Base-by-base conservation (phyloP, 2,888 invertebrate genomes). In the Eupithecia inturbata region DNA sequence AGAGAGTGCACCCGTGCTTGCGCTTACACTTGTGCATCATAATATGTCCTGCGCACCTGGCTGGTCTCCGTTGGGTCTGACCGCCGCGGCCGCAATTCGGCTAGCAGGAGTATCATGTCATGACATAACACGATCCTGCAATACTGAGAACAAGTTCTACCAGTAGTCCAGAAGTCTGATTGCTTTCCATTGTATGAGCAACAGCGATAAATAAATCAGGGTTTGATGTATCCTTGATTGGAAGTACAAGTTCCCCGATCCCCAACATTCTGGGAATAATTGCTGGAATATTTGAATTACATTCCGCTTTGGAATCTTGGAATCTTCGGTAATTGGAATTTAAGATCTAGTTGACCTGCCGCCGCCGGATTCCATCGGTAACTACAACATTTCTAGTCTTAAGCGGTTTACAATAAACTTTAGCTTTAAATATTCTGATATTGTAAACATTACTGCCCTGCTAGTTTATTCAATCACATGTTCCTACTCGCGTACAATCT, bases 261-360 rank as follows among this genome's bases (percentile, higher is more conserved):
- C 28, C 28, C 31, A 31, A 62, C 12, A 31, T 62, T 62, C 62
- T 28, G 31, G 31, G 33, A 31, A 64, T 36, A 33, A 36, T 64
- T 64, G 19, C n/a, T 36, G n/a, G 36, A 64, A 64, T 64, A 64
- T 36, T 64, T 36, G n/a, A 64, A 64, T 64, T n/a, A 64, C 31
- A 64, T 64, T 64, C 64, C 64, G 36, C 31, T 36, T 36, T 31
- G 64, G 28, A 53, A 53, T 22, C 7, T 31, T 12, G 62, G 31
- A 62, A 62, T 57, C 26, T 57, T 57, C 14, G 57, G 22, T 57
- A 57, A 57, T 57, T 57, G 57, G 57, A 57, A 57, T 57, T 57
- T 14, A 26, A 4, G 14, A 26, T 57, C 57, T 57, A 26, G 57
- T 57, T 57, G 57, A 57, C 22, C 22, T 12, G 57, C 22, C n/a